phyloP scores from a whole-genome alignment of 2,113 vertebrate species.

The Petaurus breviceps region DNA sequence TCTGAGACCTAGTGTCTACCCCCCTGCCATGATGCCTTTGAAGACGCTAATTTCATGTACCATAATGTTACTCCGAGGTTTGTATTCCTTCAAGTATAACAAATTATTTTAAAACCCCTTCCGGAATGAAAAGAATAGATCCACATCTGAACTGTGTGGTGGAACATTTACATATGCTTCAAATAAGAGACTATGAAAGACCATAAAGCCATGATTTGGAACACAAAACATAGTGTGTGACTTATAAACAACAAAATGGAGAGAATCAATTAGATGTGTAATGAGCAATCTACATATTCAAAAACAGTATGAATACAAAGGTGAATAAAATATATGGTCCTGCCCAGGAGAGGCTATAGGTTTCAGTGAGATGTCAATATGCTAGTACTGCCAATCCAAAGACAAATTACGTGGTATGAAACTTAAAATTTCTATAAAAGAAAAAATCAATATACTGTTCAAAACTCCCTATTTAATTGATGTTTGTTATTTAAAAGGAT shows the following conservation, averaged over 20 bases:
- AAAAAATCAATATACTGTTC: background rate
- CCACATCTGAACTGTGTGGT: background rate
- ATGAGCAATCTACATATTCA: background rate
- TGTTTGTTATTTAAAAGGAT: slow-evolving; percentile 16
- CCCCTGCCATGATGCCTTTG: background rate
- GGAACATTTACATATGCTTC: background rate
- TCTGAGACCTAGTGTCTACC: background rate
- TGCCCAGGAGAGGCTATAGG: background rate
- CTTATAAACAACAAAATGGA: background rate
- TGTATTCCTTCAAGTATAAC: background rate
- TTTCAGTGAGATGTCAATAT: background rate
- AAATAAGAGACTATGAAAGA: background rate
- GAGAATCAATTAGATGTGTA: background rate
- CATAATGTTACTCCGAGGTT: background rate
- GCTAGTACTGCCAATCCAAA: background rate
- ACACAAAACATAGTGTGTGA: background rate
- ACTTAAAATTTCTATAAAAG: background rate
- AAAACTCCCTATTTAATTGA: background rate
- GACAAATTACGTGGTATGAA: background rate
- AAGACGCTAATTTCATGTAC: background rate
- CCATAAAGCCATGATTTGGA: background rate
- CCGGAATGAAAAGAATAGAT: background rate
- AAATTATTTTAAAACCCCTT: background rate
- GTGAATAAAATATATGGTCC: background rate
- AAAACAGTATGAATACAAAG: background rate